Evolutionary conservation across 1,140 invertebrate genomes (phyloP), one percentile per base, ranked within the genome.

Genomic region (Pseudobourletiella spinata): DNA sequence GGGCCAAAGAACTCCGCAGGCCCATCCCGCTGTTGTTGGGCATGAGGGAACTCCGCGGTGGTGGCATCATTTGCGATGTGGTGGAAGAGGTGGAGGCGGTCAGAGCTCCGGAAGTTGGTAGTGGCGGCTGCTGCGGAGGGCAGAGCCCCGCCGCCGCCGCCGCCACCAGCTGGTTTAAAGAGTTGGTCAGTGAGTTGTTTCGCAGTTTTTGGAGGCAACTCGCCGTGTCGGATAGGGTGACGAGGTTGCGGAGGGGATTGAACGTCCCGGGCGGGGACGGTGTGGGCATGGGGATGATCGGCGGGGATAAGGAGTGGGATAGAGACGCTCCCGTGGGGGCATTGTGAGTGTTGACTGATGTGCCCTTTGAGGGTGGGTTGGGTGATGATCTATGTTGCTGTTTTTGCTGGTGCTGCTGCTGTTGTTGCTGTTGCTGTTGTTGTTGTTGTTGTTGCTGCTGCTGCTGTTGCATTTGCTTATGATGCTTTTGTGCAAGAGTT

Each of bases 401-500:
- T 18, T 15, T 46, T 16, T 52, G 42, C 35, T 48, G 28, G 11
- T 52, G 11, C 16, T 25, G 30, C 30, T 58, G 62, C 8, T 59
- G 63, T 11, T 55, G 28, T 43, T 59, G 50, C 43, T 32, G 26
- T 20, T 8, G 22, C 48, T 67, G 26, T 58, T 15, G 46, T 39
- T 64, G 61, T 59, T 44, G 50, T 4, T 48, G 63, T 57, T 60
- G 51, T 30, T 58, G 61, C 28, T 69, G 46, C 32, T 64, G 65
- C 24, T 63, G 63, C 20, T 57, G 54, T 30, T 63, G 62, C 24
- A 65, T 61, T 39, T 57, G 48, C 22, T 65, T 54, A 1, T 59
- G 57, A 22, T 72, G 70, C 24, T 66, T 64, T 35, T 72, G 72
- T 14, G 70, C 70, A 26, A 74, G 54, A 15, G 50, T 71, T 28